phyloP scores from a whole-genome alignment of 2,888 invertebrate species.

The Athrips mouffetella region DNA sequence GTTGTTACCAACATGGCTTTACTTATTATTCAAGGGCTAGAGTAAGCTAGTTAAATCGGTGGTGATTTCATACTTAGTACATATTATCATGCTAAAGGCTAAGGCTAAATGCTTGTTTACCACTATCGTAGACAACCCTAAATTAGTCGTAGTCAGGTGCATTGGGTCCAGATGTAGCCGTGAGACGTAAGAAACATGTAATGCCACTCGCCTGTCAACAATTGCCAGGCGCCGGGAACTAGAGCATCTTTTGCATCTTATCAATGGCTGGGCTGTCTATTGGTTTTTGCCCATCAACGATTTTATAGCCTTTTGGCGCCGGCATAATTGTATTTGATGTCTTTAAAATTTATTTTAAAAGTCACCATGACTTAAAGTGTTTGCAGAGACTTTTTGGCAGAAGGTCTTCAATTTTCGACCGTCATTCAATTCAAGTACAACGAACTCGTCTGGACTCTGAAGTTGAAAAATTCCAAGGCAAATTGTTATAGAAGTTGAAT shows the following conservation, averaged over 20 bases:
- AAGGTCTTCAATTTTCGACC: background rate
- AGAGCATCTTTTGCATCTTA: slow-evolving; percentile 1
- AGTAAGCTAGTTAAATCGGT: slow-evolving; percentile 33
- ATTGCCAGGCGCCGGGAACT: slow-evolving; percentile 49
- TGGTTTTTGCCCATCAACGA: slow-evolving; percentile 3
- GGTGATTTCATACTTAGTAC: slow-evolving; percentile 40
- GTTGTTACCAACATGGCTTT: no score
- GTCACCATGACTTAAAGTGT: background rate
- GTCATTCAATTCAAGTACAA: slow-evolving; percentile 14
- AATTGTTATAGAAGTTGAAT: background rate
- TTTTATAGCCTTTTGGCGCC: slow-evolving; percentile 8
- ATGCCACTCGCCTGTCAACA: slow-evolving; percentile 44
- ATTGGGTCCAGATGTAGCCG: slow-evolving; percentile 32
- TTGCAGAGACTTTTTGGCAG: background rate
- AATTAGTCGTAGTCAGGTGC: slow-evolving; percentile 34
- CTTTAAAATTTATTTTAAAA: background rate
- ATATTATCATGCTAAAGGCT: slow-evolving; percentile 48
- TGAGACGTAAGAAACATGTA: slow-evolving; percentile 55
- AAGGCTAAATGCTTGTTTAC: no score
- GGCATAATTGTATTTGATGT: background rate
- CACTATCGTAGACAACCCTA: slow-evolving; percentile 65
- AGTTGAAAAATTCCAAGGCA: slow-evolving; percentile 14
- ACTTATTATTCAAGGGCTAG: no score
- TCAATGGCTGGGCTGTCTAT: background rate
- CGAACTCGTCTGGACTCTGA: slow-evolving; percentile 20